phyloP scores from a whole-genome alignment of 92 coral and sea anemone species.

The Heliopora coerulea region DNA sequence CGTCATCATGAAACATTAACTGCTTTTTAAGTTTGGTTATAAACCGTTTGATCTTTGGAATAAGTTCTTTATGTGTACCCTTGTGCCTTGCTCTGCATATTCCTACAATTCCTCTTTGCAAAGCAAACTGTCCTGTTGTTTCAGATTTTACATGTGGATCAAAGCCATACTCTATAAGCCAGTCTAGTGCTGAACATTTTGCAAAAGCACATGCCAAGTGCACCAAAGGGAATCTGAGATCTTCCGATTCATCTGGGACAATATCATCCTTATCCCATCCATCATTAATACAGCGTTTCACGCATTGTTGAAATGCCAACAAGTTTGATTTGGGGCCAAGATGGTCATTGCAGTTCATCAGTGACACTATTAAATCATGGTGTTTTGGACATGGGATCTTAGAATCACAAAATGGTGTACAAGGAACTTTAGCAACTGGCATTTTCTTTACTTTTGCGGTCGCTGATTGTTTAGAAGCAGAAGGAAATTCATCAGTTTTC shows the following conservation, averaged over 20 bases:
- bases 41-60: conserved; percentile 82
- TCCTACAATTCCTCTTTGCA: conserved; percentile 77
- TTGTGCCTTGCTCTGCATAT: conserved; percentile 81
- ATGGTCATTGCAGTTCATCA: conserved; percentile 94
- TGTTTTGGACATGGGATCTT: conserved; percentile 91
- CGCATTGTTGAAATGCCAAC: conserved; percentile 83
- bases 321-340: conserved; percentile 90
- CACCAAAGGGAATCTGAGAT: conserved; percentile 82
- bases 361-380: conserved; percentile 85
- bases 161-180: conserved; percentile 96
- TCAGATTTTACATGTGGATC: conserved; percentile 70
- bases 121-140: conserved; percentile 89
- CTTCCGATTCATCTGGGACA: conserved; percentile 83
- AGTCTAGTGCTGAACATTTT: conserved; percentile 89
- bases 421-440: conserved; percentile 9
- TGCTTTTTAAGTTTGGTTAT: conserved; percentile 77
- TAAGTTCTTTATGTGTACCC: conserved; percentile 88
- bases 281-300: conserved; percentile 70
- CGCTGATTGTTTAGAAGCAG: not conserved
- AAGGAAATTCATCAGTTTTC: not conserved
- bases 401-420: conserved; percentile 95
- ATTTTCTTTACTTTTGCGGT: not conserved
- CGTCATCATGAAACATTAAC: conserved; percentile 79
- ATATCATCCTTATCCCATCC: conserved; percentile 95
- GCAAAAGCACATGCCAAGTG: conserved; percentile 99